Conservation (phyloP, 2,888 invertebrate genomes). For the Orthosia gothica region DNA sequence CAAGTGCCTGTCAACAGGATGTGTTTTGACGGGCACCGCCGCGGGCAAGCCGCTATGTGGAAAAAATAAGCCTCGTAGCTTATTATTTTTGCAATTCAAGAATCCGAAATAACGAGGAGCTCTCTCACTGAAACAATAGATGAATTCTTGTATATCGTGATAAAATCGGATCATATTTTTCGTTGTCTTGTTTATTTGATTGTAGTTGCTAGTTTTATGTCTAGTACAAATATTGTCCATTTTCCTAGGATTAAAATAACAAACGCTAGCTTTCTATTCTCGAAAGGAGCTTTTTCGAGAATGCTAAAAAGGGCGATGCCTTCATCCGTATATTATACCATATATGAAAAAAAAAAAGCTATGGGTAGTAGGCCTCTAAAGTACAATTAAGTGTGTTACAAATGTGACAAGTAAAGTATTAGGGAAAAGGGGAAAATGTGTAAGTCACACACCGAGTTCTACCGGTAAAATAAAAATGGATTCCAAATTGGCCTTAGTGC, state of each 20-base stretch:
- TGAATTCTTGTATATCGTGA: slow-evolving; percentile 19
- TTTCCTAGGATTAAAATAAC: not conserved
- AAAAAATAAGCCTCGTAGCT: slow-evolving; percentile 46
- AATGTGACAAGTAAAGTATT: slow-evolving; percentile 13
- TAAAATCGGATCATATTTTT: slow-evolving; percentile 13
- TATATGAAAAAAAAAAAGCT: not conserved
- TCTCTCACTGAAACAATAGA: slow-evolving; percentile 50
- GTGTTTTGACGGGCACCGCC: slow-evolving; percentile 48
- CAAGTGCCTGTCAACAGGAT: slow-evolving; percentile 36
- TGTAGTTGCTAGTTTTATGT: too few species aligned
- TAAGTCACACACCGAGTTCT: not conserved
- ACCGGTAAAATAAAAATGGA: not conserved
- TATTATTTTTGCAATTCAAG: slow-evolving; percentile 67
- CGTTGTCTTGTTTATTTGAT: slow-evolving; percentile 15
- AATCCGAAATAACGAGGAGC: slow-evolving; percentile 61
- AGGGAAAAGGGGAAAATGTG: not conserved
- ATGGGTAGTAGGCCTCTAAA: not conserved
- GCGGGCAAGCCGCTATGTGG: slow-evolving; percentile 45
- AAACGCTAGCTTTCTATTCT: not conserved
- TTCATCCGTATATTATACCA: too few species aligned
- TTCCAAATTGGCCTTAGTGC: not conserved
- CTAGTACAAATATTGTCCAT: too few species aligned
- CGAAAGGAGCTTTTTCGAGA: not conserved
- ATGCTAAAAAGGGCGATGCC: not conserved
- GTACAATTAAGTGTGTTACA: not conserved